Conservation (phyloP, 1,140 invertebrate species). For the Phymastichus coffea region DNA sequence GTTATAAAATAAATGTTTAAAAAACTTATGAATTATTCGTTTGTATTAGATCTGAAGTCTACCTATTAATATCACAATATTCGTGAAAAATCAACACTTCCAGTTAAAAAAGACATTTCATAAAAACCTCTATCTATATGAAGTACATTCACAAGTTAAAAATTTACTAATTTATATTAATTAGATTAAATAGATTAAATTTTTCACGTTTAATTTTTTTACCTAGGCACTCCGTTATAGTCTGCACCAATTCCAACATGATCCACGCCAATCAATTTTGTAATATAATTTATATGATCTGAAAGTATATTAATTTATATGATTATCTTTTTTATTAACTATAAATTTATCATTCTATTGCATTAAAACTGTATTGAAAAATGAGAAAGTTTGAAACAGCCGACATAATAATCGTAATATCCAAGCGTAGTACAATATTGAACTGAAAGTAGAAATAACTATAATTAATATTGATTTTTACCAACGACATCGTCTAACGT, state of each 20-base stretch:
- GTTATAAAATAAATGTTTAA: too few species aligned
- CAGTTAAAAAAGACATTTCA: constrained; percentile 46
- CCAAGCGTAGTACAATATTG: too few species aligned
- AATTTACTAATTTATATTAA: constrained; percentile 36
- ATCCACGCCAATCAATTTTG: constrained; percentile 78
- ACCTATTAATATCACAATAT: too few species aligned
- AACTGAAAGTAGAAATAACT: not conserved
- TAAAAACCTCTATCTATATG: constrained; percentile 62
- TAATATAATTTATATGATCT: constrained; percentile 89
- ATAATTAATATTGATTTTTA: constrained; percentile 41
- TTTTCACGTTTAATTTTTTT: too few species aligned
- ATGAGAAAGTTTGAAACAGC: not conserved
- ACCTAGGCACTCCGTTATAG: constrained; percentile 88
- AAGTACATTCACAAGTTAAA: constrained; percentile 61
- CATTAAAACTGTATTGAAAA: not conserved
- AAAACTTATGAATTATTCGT: too few species aligned
- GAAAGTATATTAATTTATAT: constrained; percentile 40
- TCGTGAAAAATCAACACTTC: constrained; percentile 68
- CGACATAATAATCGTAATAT: not conserved
- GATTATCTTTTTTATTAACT: not conserved
- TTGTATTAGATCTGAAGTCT: too few species aligned
- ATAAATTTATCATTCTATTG: not conserved
- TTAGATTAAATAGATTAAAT: constrained; percentile 43
- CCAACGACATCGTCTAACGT: constrained; percentile 75
- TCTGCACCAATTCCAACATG: constrained; percentile 84